These are phyloP conservation scores for Poeciliopsis turrubarensis DNA, from an alignment of 2,113 vertebrate species.

Conservation along the genomic window DNA sequence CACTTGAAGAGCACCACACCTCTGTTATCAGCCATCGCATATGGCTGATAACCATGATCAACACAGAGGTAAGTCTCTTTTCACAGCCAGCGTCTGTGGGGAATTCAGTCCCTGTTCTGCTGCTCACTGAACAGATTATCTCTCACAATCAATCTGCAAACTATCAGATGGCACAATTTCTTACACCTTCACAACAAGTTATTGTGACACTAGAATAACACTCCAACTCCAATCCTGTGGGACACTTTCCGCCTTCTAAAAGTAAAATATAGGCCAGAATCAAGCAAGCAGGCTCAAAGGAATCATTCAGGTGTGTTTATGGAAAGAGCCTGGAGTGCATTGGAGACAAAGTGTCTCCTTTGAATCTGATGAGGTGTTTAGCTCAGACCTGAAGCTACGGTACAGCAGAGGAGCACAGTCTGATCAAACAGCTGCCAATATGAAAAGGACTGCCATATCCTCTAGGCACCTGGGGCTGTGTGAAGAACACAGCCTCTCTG, in stretches of 20 bases:
- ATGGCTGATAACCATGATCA: conserved; percentile 58
- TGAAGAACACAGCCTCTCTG: conserved; percentile 64
- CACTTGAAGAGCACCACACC: conserved; percentile 49
- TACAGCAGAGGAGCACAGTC: conserved; percentile 45
- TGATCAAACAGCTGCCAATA: conserved; percentile 77
- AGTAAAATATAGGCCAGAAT: conserved; percentile 31
- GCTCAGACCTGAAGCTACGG: conserved; percentile 69
- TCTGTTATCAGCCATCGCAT: conserved; percentile 71
- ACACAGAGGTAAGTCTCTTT: conserved; percentile 49
- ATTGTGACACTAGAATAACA: conserved; percentile 14
- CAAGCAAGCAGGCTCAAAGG: conserved; percentile 36
- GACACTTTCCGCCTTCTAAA: neutral
- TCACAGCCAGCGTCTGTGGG: conserved; percentile 66
- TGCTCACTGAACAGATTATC: conserved; percentile 44
- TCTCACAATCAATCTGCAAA: conserved; percentile 38
- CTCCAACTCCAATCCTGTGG: neutral
- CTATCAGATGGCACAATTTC: conserved; percentile 53
- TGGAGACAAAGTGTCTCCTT: conserved; percentile 65
- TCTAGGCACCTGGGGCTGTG: conserved; percentile 67
- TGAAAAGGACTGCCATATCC: conserved; percentile 71
- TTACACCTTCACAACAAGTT: conserved; percentile 47
- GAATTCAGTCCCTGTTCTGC: conserved; percentile 50
- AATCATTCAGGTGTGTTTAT: conserved; percentile 62
- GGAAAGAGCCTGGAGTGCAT: conserved; percentile 67
- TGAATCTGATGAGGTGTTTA: conserved; percentile 66